Percentiles rank a stretch among this genome's conserved stretches.
These are phyloP conservation scores for Aurelia sp. DNA, from an alignment of 30 jellyfish, hydroid and myxozoan species.

Conservation along the genomic window DNA sequence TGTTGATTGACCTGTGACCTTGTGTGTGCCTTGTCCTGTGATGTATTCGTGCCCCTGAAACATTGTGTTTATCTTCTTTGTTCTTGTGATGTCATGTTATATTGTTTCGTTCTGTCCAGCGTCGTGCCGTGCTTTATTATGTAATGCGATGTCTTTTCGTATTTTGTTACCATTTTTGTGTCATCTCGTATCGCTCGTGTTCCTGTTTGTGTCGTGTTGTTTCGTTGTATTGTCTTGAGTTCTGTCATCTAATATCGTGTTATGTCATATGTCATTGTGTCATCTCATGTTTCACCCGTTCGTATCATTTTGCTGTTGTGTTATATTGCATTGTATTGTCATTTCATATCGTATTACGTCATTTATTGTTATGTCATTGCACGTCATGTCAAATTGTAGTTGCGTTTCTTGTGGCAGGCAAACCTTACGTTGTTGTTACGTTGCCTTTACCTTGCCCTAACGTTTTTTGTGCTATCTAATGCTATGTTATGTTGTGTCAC, in stretches of 20 bases:
- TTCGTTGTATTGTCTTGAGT: not conserved
- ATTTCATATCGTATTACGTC: not conserved
- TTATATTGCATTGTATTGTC: not conserved
- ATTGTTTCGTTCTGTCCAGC: not conserved
- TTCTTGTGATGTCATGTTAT: not conserved
- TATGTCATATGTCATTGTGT: too few species aligned
- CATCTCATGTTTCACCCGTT: too few species aligned
- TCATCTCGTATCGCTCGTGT: too few species aligned
- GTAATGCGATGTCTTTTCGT: not conserved
- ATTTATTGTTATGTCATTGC: not conserved
- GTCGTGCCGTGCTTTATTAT: not conserved
- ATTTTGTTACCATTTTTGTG: too few species aligned
- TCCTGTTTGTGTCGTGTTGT: too few species aligned
- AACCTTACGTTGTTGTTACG: too few species aligned
- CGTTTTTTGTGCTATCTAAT: not conserved
- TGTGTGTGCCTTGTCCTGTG: too few species aligned
- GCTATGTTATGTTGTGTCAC: not conserved
- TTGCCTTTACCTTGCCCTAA: not conserved
- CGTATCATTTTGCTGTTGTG: not conserved
- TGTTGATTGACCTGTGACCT: too few species aligned
- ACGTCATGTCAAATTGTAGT: not conserved
- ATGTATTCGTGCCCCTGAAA: too few species aligned
- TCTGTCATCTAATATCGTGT: not conserved
- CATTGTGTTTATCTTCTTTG: too few species aligned
- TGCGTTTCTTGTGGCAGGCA: too few species aligned